A percentile compares a stretch with the other conserved stretches of the same genome.
phyloP scores from a whole-genome alignment of 2,113 vertebrate genomes.

The Sigmodon hispidus region DNA sequence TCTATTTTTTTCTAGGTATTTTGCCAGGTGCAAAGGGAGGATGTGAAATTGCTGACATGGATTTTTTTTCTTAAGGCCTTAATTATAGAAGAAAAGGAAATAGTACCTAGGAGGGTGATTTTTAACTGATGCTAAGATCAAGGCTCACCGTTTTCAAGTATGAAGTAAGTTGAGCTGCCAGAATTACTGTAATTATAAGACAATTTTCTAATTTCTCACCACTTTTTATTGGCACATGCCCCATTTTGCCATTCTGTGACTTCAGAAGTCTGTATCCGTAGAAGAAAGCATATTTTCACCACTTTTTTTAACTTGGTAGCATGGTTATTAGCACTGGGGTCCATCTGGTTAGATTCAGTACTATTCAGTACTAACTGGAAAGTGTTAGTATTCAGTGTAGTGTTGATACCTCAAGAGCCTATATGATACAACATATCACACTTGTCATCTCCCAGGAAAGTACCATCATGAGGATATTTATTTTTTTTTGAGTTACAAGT shows the following conservation, averaged over 20 bases:
- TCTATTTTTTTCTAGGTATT: conserved; percentile 15
- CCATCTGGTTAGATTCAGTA: neutral
- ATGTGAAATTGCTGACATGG: conserved; percentile 83
- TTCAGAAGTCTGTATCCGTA: conserved; percentile 65
- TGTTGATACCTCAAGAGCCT: neutral
- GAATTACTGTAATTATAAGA: conserved; percentile 74
- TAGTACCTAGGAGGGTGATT: conserved; percentile 77
- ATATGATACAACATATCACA: neutral
- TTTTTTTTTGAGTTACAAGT: conserved; percentile 54
- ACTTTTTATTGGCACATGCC: conserved; percentile 50
- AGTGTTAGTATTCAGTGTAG: neutral
- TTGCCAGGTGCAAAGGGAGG: conserved; percentile 76
- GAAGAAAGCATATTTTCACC: neutral
- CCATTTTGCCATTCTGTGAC: conserved; percentile 69
- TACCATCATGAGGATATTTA: neutral
- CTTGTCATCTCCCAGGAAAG: neutral
- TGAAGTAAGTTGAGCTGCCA: conserved; percentile 73
- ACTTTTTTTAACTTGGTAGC: conserved; percentile 17
- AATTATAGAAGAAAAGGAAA: conserved; percentile 84
- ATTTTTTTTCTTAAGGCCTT: conserved; percentile 75
- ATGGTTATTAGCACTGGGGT: conserved; percentile 12
- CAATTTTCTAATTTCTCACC: conserved; percentile 72
- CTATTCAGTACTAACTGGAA: neutral
- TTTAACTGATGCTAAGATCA: conserved; percentile 80
- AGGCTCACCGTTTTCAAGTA: conserved; percentile 67